Evolutionary conservation across 2,797 vertebrate species (phyloP), one percentile per base, ranked within the genome.

Genomic region (Okamejei kenojei): DNA sequence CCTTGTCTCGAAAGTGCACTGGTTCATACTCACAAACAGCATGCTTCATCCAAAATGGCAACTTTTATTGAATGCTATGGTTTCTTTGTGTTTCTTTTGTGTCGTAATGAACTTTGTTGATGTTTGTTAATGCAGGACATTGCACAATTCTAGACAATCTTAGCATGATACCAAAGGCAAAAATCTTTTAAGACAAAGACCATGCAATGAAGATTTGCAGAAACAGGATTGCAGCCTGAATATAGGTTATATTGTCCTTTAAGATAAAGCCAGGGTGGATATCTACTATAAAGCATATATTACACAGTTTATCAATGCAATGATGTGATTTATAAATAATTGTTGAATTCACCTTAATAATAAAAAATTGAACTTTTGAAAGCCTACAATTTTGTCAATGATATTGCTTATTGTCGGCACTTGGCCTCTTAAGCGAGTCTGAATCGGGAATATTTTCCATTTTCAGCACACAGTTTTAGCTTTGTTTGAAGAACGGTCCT

Each of bases 251-350:
- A 17, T 15, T 88, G 84, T 35, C n/a, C 23, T 26, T 9, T 32
- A 92, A 74, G 32, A 74, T 74, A 92, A 92, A 38, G 90, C 90
- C 45, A 15, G 29, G 71, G 90, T 76, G 38, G 71, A 92, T 54
- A 58, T 74, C 19, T 29, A 29, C 38, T 88, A 32, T 68, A 68
- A 35, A 4, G 58, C 73, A 76, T 76, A 13, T 92, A 54, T 74
- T 38, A 6, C 38, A 5, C 19, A 71, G 13, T 74, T 71, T 29
- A 26, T 71, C 38, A 13, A 73, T 26, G 21, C 35, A 17, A 23
- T 91, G 35, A 91, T 45, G 23, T 92, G 21, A 92, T 92, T 76
- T 92, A 68, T 21, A 58, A 76, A 54, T 45, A 26, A 76, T 76
- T 91, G 90, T 54, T 54, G 45, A 23, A 26, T 13, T n/a, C 26